phyloP scores from a whole-genome alignment of 2,113 vertebrate genomes.

The Hystrix cristata region DNA sequence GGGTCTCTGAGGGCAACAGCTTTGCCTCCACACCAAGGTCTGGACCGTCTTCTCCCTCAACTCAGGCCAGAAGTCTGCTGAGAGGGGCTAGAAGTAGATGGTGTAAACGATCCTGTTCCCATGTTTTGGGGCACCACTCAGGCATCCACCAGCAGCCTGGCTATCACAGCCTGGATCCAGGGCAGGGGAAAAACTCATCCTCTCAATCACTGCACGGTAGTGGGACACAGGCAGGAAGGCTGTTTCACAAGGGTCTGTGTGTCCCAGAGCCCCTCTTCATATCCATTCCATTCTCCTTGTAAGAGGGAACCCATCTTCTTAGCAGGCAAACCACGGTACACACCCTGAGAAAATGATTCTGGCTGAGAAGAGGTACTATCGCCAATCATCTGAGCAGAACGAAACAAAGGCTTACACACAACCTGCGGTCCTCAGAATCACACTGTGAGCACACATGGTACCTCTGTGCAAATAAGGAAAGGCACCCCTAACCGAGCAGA shows the following conservation, averaged over 20 bases:
- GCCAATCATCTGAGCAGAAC: slow-evolving; percentile 71
- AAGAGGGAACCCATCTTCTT: slow-evolving; percentile 67
- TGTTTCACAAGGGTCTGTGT: neutral
- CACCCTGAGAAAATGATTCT: slow-evolving; percentile 83
- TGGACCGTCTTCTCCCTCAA: neutral
- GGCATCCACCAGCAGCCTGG: neutral
- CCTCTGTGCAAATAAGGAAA: slow-evolving; percentile 65
- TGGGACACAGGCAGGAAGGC: neutral
- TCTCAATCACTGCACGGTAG: neutral
- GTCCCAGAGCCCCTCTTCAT: slow-evolving; percentile 39
- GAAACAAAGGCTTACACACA: slow-evolving; percentile 48
- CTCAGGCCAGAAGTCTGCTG: slow-evolving; percentile 10
- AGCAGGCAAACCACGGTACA: slow-evolving; percentile 71
- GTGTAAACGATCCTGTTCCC: neutral
- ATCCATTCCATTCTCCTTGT: slow-evolving; percentile 12
- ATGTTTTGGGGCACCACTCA: neutral
- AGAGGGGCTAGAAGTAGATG: neutral
- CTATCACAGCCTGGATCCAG: neutral
- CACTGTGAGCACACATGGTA: neutral
- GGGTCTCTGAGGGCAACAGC: slow-evolving; percentile 35
- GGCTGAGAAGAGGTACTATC: slow-evolving; percentile 71
- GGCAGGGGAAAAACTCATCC: neutral
- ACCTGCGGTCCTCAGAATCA: slow-evolving; percentile 5
- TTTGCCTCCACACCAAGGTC: slow-evolving; percentile 35
- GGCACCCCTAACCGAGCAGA: slow-evolving; percentile 22